A percentile compares a stretch with the other conserved stretches of the same genome.
These are phyloP conservation scores for Mycetomoellerius zeteki DNA, from an alignment of 1,140 invertebrate species.

Conservation along the genomic window DNA sequence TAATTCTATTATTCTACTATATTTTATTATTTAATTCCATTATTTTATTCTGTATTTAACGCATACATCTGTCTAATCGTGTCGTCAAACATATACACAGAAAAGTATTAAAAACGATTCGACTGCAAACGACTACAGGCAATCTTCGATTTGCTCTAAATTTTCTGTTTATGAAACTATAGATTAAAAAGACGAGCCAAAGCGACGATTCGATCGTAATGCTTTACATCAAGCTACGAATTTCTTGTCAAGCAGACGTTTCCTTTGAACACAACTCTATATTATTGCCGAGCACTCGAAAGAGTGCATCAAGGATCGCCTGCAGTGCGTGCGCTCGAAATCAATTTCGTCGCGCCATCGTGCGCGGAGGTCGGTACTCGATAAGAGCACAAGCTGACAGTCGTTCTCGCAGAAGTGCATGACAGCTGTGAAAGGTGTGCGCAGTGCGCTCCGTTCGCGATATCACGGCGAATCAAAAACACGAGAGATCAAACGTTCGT, in stretches of 20 bases:
- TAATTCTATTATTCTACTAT: neutral
- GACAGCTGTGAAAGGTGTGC: constrained; percentile 1
- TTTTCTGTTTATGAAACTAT: neutral
- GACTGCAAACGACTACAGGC: neutral
- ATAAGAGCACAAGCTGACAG: constrained; percentile 20
- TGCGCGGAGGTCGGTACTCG: constrained; percentile 21
- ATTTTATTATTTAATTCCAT: neutral
- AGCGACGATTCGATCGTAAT: neutral
- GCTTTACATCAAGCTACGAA: constrained; percentile 7
- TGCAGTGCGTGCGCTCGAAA: constrained; percentile 36
- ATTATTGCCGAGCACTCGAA: constrained; percentile 16
- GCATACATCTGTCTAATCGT: constrained; percentile 3
- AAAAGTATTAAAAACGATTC: neutral
- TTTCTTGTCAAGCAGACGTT: neutral
- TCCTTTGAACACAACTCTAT: neutral
- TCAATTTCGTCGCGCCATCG: constrained; percentile 60
- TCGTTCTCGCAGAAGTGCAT: neutral
- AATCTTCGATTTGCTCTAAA: neutral
- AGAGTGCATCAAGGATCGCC: constrained; percentile 31
- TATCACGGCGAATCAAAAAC: neutral
- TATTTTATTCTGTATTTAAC: neutral
- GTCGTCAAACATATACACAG: neutral
- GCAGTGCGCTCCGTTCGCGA: neutral
- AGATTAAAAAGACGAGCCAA: neutral
- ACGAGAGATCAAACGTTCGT: neutral